A percentile compares a stretch with the other conserved stretches of the same genome.
Evolutionary conservation across 2,113 vertebrate species (phyloP).

Genomic region (Pavo muticus): DNA sequence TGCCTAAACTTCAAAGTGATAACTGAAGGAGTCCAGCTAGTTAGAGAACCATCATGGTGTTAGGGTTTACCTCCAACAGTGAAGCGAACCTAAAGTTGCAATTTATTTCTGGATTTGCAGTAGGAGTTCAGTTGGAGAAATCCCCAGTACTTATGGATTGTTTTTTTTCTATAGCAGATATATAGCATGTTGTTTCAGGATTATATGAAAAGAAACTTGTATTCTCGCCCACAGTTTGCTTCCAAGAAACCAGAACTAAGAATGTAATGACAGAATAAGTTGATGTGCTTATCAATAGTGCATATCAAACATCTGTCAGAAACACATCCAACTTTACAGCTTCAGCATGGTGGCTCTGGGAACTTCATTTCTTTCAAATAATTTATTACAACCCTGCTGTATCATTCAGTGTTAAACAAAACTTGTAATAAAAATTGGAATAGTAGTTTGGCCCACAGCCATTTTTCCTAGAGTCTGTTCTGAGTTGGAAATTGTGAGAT

Average conservation of each 20-base stretch:
- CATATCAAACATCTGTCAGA: conserved; percentile 7
- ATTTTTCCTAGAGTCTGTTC: background rate
- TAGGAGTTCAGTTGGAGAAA: background rate
- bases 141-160: background rate
- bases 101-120: background rate
- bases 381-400: background rate
- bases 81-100: background rate
- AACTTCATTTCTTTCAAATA: background rate
- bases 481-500: background rate
- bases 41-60: background rate
- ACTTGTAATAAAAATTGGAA: background rate
- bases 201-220: background rate
- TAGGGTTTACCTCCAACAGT: background rate
- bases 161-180: background rate
- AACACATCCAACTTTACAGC: background rate
- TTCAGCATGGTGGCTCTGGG: background rate
- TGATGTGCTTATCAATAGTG: background rate
- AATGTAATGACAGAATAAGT: background rate
- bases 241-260: background rate
- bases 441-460: background rate
- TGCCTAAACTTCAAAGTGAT: background rate
- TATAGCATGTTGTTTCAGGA: background rate
- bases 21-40: background rate
- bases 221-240: background rate
- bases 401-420: background rate